phyloP scores from a whole-genome alignment of 2,888 invertebrate genomes.

The Cyaniris semiargus region DNA sequence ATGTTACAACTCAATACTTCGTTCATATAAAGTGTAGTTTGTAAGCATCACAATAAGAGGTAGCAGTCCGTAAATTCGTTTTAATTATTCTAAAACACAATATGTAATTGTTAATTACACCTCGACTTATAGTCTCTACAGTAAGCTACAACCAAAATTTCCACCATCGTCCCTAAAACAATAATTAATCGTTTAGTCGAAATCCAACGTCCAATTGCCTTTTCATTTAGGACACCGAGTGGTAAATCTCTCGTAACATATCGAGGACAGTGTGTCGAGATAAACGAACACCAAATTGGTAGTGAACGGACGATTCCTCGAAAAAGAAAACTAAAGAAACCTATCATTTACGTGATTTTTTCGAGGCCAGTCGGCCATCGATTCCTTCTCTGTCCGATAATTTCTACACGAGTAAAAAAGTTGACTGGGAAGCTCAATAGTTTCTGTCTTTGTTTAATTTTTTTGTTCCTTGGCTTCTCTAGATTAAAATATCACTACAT shows the following conservation, averaged over 20 bases:
- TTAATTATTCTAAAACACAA: too few species aligned
- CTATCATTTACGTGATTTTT: constrained; percentile 25
- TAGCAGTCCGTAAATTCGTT: too few species aligned
- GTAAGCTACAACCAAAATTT: too few species aligned
- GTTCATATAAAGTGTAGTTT: too few species aligned
- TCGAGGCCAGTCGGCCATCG: constrained; percentile 11
- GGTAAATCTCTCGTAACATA: not conserved
- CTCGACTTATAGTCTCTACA: too few species aligned
- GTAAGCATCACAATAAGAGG: too few species aligned
- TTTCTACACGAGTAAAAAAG: not conserved
- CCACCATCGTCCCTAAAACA: not conserved
- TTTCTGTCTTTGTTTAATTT: not conserved
- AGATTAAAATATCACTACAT: too few species aligned
- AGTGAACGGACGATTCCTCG: constrained; percentile 28
- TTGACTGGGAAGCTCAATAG: not conserved
- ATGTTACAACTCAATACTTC: not conserved
- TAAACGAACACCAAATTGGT: constrained; percentile 30
- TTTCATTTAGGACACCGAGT: constrained; percentile 3
- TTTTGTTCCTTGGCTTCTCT: not conserved
- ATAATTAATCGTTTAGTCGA: not conserved
- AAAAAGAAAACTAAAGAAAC: constrained; percentile 26
- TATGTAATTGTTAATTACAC: too few species aligned
- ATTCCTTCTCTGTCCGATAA: not conserved
- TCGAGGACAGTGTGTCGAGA: constrained; percentile 29
- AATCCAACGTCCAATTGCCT: not conserved